Base-by-base conservation (phyloP, 2,113 vertebrate species). In the Piaya cayana region DNA sequence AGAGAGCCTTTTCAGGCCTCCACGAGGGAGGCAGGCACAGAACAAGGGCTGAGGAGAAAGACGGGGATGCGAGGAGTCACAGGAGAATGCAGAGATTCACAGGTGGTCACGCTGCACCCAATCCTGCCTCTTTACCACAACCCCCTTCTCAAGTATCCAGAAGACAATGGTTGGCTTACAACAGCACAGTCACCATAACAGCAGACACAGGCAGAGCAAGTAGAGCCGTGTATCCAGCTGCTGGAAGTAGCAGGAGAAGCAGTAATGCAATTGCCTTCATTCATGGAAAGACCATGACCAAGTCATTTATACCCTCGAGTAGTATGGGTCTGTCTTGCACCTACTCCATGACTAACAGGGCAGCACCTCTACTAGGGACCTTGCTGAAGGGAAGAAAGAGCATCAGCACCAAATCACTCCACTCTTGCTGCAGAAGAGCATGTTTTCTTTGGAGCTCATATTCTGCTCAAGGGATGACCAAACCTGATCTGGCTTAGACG, bases 11-110 rank as follows among this genome's bases (percentile, higher is more conserved):
- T 34, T 45, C 55, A 74, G n/a, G 21, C 34, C 34, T 68, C 36
- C 4, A 2, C 7, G 5, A 74, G 49, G 22, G 74, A 4, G 1
- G 39, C 0, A 0, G 22, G 53, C 30, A 76, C 45, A 85, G 42
- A 76, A 42, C 20, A 42, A 89, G 23, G 49, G 37, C 26, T 50
- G 42, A 74, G 8, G 30, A 1, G 18, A 79, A 90, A 20, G 52
- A 75, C n/a, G 72, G 20, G 39, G 26, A 88, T 7, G 1, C 11
- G 8, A 62, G 47, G 87, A 81, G 56, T 70, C 9, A 32, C 2
- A 43, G 23, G 37, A 91, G 5, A 17, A 80, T 34, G 29, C 13
- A 6, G 5, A 78, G 59, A 81, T 60, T 78, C 49, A 59, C 0
- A 0, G 10, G 22, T 9, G 37, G 34, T 39, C 50, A 55, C 32